Evolutionary conservation across 2,888 invertebrate species (phyloP), one percentile per base, ranked within the genome.

Genomic region (Xanthorhoe designata): DNA sequence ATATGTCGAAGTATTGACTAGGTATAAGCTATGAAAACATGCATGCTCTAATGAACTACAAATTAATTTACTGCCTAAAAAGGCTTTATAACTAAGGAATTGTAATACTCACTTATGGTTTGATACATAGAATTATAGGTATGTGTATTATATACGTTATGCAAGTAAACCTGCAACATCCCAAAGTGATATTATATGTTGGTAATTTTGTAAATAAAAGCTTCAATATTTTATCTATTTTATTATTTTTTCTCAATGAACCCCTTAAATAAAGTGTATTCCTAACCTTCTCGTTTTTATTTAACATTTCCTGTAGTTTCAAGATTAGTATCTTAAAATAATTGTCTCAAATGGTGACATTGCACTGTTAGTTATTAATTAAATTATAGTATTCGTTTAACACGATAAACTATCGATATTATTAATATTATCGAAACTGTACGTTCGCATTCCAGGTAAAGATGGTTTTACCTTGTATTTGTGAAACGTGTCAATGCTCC

Each of bases 181-280:
- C 92, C 90, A 92, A 93, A 91, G 92, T 92, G 92, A 92, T 93
- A 93, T 86, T 90, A 90, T 91, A 92, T 89, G 92, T 92, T 93
- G 90, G 85, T 92, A 92, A 92, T 92, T 92, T 93, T 93, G 92
- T 92, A 93, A 92, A 93, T 93, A 93, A 93, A 93, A 91, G 93
- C 93, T 93, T 93, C 92, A 85, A 92, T 90, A 92, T 92, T 92
- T 91, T 88, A 86, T 78, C 73, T 75, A 76, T 69, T 78, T 71
- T 80, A 85, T 73, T 71, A 66, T 73, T 73, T 66, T 42, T 61
- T 69, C 60, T 62, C 50, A 64, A 55, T 50, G 54, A 59, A 42
- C 52, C 57, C 52, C 29, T n/a, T n/a, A 35, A 53, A 64, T 64
- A 58, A 58, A 64, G 24, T 50, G 35, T 62, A 52, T 15, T 52